Evolutionary conservation across 2,797 vertebrate species (phyloP), one percentile per base, ranked within the genome.

Genomic region (Gymnodraco acuticeps): DNA sequence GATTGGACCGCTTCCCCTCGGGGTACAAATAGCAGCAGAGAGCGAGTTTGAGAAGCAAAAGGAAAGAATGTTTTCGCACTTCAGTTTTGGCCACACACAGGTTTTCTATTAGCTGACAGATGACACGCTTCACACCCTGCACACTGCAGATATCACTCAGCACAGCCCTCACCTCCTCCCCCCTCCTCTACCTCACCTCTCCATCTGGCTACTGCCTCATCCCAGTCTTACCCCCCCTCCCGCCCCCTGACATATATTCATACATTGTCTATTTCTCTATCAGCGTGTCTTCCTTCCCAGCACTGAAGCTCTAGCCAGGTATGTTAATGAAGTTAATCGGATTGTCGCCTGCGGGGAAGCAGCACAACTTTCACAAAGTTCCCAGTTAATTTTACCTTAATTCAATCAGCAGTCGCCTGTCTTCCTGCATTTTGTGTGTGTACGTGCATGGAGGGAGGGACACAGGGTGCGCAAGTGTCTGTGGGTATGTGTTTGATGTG

Each of bases 141-240:
- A 92, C 62, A 78, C 74, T 80, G 81, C 87, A 92, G 93, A 94
- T 93, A 94, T 89, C 88, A 88, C 86, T 92, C 90, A 90, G 78
- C 80, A 53, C 67, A 77, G 77, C 62, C 58, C 51, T 52, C 60
- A 68, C 70, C 67, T 68, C 64, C 76, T 23, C 46, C 79, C 14
- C 16, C 46, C 77, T 69, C 48, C 31, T 20, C 70, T 64, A 46
- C 66, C 70, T 69, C 80, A 83, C 80, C 77, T 73, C 78, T 79
- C 87, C 89, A 87, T 85, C 86, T 88, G 86, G 77, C 76, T 70
- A 54, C 79, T 70, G 60, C 73, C 43, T 84, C 75, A 69, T 85
- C 67, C 78, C 67, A 83, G 77, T 82, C 73, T 85, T 68, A 70
- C 75, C 72, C 61, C 70, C 75, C 56, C 50, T 13, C 52, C 73